These are phyloP conservation scores for Galeopterus variegatus DNA, from an alignment of 2,113 vertebrate genomes.

Conservation along the genomic window DNA sequence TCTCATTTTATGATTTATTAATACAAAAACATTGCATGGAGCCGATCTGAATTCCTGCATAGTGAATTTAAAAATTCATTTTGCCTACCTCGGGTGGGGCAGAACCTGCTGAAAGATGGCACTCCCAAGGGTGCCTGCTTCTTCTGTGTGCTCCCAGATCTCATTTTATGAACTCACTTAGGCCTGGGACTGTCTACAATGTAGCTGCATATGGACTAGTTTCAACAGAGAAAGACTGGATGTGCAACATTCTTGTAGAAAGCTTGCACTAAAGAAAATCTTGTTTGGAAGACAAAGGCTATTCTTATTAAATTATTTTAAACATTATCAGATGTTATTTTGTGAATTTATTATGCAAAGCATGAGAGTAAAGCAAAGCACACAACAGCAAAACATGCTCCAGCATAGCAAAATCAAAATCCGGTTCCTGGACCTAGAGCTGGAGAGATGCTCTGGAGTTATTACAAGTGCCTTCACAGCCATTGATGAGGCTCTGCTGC, in stretches of 20 bases:
- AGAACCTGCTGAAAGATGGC: neutral
- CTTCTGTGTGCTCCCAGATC: neutral
- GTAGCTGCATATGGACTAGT: neutral
- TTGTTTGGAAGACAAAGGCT: neutral
- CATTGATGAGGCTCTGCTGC: slow-evolving; percentile 67
- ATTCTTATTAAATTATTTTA: neutral
- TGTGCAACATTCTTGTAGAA: neutral
- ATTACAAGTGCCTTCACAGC: fast-evolving
- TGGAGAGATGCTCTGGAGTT: neutral
- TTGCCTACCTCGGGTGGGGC: neutral
- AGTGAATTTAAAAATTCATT: neutral
- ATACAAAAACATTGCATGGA: neutral
- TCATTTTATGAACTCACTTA: neutral
- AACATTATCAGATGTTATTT: neutral
- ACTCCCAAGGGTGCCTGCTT: neutral
- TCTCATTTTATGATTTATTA: slow-evolving; percentile 44
- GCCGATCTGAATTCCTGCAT: neutral
- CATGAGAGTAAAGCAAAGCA: neutral
- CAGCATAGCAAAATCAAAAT: slow-evolving; percentile 24
- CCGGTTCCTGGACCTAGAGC: neutral
- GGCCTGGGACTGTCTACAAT: neutral
- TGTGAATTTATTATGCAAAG: slow-evolving; percentile 11
- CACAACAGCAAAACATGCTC: neutral
- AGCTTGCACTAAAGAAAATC: neutral
- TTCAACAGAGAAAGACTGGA: neutral